phyloP scores from a whole-genome alignment of 2,888 invertebrate genomes.

The Julus scandinavius region DNA sequence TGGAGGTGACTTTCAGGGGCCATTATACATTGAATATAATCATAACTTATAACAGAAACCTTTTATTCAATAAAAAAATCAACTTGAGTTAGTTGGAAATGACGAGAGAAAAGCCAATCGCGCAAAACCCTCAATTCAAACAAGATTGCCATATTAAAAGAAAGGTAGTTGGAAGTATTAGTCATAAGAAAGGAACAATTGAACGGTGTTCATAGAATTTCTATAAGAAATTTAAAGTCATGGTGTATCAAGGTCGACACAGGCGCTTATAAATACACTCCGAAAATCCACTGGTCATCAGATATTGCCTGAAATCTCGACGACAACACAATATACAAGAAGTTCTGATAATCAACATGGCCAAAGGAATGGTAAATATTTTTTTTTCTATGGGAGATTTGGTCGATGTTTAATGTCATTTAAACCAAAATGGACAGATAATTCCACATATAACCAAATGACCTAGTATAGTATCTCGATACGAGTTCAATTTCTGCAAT shows the following conservation, averaged over 20 bases:
- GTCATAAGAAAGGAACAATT: constrained; percentile 13
- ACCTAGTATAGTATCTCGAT: no score
- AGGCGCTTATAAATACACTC: not conserved
- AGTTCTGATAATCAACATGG: not conserved
- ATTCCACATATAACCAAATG: not conserved
- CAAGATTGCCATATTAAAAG: not conserved
- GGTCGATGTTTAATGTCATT: not conserved
- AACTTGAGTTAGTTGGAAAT: constrained; percentile 3
- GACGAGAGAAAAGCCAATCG: not conserved
- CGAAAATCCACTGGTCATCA: not conserved
- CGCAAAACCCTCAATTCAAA: not conserved
- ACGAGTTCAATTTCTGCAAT: no score
- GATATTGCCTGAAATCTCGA: not conserved
- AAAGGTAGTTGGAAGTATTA: not conserved
- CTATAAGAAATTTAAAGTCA: constrained; percentile 42
- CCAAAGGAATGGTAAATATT: constrained; percentile 7
- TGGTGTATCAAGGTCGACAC: not conserved
- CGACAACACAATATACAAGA: not conserved
- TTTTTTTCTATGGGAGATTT: not conserved
- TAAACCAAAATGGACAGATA: not conserved
- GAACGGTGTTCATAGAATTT: not conserved
- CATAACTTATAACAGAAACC: not conserved
- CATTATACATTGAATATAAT: not conserved
- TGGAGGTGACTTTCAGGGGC: constrained; percentile 24
- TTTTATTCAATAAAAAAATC: not conserved